Conservation (phyloP, 2,113 vertebrate genomes). For the Prinia subflava region DNA sequence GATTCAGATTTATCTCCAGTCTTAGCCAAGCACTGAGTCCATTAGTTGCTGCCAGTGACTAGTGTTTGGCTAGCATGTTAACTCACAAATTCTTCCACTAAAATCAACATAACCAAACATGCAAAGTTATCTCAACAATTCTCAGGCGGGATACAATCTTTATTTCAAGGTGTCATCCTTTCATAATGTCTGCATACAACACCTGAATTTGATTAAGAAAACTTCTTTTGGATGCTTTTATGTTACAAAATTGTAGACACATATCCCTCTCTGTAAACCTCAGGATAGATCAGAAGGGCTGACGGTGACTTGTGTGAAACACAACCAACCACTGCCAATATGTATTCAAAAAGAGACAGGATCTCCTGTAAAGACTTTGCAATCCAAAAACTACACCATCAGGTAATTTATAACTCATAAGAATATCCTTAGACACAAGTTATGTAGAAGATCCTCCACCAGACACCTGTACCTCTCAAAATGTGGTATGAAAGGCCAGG, state of each 20-base stretch:
- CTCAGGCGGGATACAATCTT: neutral
- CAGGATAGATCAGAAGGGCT: neutral
- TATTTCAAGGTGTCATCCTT: neutral
- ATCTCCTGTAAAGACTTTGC: neutral
- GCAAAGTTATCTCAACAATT: neutral
- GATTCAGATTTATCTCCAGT: conserved; percentile 51
- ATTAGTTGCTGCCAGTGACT: conserved; percentile 36
- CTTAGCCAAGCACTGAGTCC: neutral
- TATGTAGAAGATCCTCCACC: neutral
- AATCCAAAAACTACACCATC: neutral
- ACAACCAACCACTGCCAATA: neutral
- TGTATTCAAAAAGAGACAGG: neutral
- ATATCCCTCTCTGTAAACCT: neutral
- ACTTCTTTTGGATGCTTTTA: neutral
- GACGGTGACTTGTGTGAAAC: neutral
- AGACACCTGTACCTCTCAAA: neutral
- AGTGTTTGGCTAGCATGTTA: neutral
- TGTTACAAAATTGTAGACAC: neutral
- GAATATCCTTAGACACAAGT: neutral
- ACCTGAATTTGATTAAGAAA: neutral
- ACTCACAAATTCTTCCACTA: neutral
- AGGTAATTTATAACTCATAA: neutral
- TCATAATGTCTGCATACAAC: neutral
- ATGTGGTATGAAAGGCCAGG: neutral
- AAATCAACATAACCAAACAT: neutral